A percentile compares a stretch with the other conserved stretches of the same genome.
These are phyloP conservation scores for Laothoe populi DNA, from an alignment of 2,888 invertebrate genomes.

Conservation along the genomic window DNA sequence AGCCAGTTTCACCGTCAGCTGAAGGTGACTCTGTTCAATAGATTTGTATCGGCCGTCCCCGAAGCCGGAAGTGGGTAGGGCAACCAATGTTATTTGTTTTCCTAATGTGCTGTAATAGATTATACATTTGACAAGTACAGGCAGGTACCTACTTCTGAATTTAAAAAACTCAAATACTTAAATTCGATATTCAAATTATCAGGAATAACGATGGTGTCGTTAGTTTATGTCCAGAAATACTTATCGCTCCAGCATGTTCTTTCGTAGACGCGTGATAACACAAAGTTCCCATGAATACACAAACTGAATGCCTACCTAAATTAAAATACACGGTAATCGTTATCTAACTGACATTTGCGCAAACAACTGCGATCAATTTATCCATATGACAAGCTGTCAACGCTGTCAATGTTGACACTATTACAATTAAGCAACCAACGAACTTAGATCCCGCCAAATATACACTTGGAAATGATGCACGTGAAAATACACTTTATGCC, in stretches of 20 bases:
- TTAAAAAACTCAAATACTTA: not conserved
- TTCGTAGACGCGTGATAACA: slow-evolving; percentile 51
- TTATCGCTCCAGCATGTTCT: slow-evolving; percentile 26
- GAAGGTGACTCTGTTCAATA: slow-evolving; percentile 75
- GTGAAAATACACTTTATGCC: slow-evolving; percentile 54
- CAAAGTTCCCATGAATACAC: slow-evolving; percentile 62
- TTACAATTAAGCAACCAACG: slow-evolving; percentile 82
- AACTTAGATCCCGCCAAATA: slow-evolving; percentile 67
- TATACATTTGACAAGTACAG: slow-evolving; percentile 39
- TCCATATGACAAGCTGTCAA: slow-evolving; percentile 78
- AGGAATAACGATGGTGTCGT: slow-evolving; percentile 20
- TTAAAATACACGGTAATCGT: slow-evolving; percentile 77
- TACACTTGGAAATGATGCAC: slow-evolving; percentile 44
- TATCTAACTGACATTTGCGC: slow-evolving; percentile 79
- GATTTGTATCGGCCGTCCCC: slow-evolving; percentile 62
- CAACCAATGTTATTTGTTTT: slow-evolving; percentile 66
- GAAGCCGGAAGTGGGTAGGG: slow-evolving; percentile 74
- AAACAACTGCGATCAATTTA: slow-evolving; percentile 82
- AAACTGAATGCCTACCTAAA: slow-evolving; percentile 55
- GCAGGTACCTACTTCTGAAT: slow-evolving; percentile 37
- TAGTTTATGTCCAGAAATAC: slow-evolving; percentile 37
- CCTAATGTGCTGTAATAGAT: slow-evolving; percentile 41
- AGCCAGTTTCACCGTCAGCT: slow-evolving; percentile 65
- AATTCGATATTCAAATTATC: not conserved
- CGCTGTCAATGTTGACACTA: slow-evolving; percentile 77